Conservation (phyloP, 2,888 invertebrate species). For the Lomographa bimaculata region DNA sequence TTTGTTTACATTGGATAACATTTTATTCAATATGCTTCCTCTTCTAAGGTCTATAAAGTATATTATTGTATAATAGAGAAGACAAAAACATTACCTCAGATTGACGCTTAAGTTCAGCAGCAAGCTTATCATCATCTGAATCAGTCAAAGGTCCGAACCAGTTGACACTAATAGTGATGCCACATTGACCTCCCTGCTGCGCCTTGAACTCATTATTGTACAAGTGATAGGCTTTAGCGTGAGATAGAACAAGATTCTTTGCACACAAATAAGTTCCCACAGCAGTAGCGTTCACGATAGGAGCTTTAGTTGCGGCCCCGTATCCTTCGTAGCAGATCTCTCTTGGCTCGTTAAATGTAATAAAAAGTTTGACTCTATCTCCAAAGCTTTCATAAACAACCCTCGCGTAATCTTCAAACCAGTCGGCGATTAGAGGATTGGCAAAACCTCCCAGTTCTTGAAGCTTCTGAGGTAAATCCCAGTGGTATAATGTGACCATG, state of each 20-base stretch:
- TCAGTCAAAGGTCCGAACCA: constrained; percentile 52
- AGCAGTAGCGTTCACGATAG: constrained; percentile 61
- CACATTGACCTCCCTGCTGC: constrained; percentile 47
- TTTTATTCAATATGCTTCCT: too few relatives aligned
- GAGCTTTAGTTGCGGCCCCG: constrained; percentile 52
- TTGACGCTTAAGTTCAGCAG: constrained; percentile 56
- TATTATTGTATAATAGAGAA: too few relatives aligned
- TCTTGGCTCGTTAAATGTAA: constrained; percentile 84
- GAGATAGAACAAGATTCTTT: constrained; percentile 77
- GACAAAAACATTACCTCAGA: constrained; percentile 42
- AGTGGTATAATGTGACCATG: constrained; percentile 81
- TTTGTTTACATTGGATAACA: too few relatives aligned
- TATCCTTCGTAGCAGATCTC: constrained; percentile 71
- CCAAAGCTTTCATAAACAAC: constrained; percentile 69
- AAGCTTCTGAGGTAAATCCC: constrained; percentile 79
- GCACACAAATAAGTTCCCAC: constrained; percentile 76
- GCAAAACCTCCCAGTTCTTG: constrained; percentile 81
- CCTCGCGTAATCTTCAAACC: constrained; percentile 76
- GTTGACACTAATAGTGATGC: constrained; percentile 50
- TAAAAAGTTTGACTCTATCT: constrained; percentile 79
- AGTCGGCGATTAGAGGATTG: constrained; percentile 63
- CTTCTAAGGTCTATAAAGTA: too few relatives aligned
- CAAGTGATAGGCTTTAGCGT: constrained; percentile 71
- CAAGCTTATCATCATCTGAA: constrained; percentile 57
- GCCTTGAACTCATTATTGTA: constrained; percentile 61